phyloP scores from a whole-genome alignment of 2,888 invertebrate species.

The Philereme transversata region DNA sequence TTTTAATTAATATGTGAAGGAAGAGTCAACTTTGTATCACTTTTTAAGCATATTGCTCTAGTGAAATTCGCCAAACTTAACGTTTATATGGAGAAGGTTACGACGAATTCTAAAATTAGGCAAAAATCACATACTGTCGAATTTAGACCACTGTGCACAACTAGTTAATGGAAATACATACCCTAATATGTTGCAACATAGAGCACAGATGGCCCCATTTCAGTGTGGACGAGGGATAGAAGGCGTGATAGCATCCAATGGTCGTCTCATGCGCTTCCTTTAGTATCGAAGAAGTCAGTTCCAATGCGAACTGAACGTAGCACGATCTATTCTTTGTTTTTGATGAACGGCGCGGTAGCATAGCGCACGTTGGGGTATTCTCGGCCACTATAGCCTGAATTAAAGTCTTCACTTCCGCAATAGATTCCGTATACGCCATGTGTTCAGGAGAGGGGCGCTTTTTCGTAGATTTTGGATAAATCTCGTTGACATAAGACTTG shows the following conservation, averaged over 20 bases:
- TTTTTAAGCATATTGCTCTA: too few relatives aligned
- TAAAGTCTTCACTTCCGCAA: constrained; percentile 92
- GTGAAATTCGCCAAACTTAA: too few relatives aligned
- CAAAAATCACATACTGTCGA: too few relatives aligned
- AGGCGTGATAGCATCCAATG: constrained; percentile 96
- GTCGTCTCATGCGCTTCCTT: constrained; percentile 96
- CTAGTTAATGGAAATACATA: constrained; percentile 49
- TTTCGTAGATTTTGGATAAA: constrained; percentile 90
- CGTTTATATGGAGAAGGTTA: too few relatives aligned
- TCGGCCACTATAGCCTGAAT: constrained; percentile 93
- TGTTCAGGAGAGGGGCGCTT: constrained; percentile 85
- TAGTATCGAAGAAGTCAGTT: constrained; percentile 89
- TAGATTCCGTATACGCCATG: constrained; percentile 91
- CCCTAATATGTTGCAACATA: constrained; percentile 87
- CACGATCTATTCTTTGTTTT: constrained; percentile 73
- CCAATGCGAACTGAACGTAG: constrained; percentile 78
- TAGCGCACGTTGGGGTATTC: constrained; percentile 68
- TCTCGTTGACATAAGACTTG: constrained; percentile 94
- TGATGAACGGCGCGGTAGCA: constrained; percentile 62
- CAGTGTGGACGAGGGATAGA: constrained; percentile 96
- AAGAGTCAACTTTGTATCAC: too few relatives aligned
- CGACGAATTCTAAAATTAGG: too few relatives aligned
- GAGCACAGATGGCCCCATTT: constrained; percentile 97
- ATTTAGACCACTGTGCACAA: too few relatives aligned
- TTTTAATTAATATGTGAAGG: too few relatives aligned